phyloP scores from a whole-genome alignment of 35 echinoderm and acorn worm genomes.

The Heliocidaris tuberculata region DNA sequence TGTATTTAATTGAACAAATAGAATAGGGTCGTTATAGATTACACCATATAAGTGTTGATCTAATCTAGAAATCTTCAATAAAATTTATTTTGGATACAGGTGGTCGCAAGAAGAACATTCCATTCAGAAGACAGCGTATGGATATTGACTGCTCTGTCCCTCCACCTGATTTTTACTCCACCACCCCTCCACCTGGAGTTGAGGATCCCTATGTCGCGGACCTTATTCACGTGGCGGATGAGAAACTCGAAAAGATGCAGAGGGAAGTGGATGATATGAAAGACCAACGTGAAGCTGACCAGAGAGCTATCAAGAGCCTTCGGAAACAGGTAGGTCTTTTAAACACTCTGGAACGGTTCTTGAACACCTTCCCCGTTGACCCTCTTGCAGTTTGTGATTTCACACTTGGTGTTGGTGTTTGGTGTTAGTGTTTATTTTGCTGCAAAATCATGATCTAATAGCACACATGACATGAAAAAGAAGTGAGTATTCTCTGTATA shows the following conservation, averaged over 20 bases:
- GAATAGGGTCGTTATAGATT: no score
- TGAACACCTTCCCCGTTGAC: no score
- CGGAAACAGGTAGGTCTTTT: slow-evolving; percentile 76
- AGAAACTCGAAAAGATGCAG: slow-evolving; percentile 64
- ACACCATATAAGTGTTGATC: no score
- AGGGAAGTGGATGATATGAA: slow-evolving; percentile 57
- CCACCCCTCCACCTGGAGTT: background rate
- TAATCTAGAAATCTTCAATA: background rate
- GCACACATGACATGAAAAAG: no score
- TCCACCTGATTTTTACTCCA: background rate
- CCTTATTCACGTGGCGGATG: slow-evolving; percentile 75
- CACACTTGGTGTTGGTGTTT: no score
- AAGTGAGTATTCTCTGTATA: no score
- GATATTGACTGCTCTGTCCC: slow-evolving; percentile 86
- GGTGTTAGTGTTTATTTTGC: no score
- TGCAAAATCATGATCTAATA: no score
- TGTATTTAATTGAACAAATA: no score
- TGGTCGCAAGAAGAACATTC: slow-evolving; percentile 87
- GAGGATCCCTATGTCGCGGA: slow-evolving; percentile 91
- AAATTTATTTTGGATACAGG: slow-evolving; percentile 51
- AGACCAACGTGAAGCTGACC: slow-evolving; percentile 61
- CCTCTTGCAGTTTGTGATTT: no score
- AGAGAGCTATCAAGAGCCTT: slow-evolving; percentile 71
- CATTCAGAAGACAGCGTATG: slow-evolving; percentile 93
- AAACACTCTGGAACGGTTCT: no score